These are phyloP conservation scores for Euphonia xanthogaster DNA, from an alignment of 2,797 vertebrate species.

Conservation along the genomic window DNA sequence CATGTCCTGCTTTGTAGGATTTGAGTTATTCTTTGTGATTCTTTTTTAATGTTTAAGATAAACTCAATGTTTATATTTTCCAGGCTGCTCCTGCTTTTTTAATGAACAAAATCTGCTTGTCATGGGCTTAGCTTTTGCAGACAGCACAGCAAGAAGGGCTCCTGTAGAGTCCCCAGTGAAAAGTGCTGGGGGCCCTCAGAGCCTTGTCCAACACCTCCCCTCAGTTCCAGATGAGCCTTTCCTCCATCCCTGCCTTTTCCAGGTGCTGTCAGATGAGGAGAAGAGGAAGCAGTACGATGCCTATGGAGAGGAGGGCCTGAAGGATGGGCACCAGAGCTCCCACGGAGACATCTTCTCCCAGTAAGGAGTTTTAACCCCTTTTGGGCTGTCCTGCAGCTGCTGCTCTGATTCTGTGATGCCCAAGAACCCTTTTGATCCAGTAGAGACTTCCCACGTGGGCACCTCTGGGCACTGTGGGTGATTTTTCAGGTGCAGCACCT, in stretches of 20 bases:
- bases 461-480: background rate
- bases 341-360: conserved; percentile 99
- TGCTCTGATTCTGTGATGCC: background rate
- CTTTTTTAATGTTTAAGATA: background rate
- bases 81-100: background rate
- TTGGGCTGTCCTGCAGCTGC: background rate
- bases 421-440: rapidly evolving
- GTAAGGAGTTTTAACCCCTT: conserved; percentile 73
- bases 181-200: background rate
- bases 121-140: background rate
- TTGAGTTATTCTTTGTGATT: background rate
- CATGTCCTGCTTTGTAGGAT: background rate
- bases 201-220: background rate
- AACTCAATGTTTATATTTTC: background rate
- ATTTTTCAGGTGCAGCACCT: background rate
- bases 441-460: background rate
- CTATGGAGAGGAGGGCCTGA: conserved; percentile 94
- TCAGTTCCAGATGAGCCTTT: background rate
- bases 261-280: conserved; percentile 97
- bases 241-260: background rate
- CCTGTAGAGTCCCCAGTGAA: background rate
- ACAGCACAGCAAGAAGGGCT: background rate
- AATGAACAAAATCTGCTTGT: rapidly evolving
- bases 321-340: conserved; percentile 95
- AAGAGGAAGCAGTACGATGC: conserved; percentile 96